phyloP scores from a whole-genome alignment of 2,797 vertebrate genomes.

The Poecilia velifera region DNA sequence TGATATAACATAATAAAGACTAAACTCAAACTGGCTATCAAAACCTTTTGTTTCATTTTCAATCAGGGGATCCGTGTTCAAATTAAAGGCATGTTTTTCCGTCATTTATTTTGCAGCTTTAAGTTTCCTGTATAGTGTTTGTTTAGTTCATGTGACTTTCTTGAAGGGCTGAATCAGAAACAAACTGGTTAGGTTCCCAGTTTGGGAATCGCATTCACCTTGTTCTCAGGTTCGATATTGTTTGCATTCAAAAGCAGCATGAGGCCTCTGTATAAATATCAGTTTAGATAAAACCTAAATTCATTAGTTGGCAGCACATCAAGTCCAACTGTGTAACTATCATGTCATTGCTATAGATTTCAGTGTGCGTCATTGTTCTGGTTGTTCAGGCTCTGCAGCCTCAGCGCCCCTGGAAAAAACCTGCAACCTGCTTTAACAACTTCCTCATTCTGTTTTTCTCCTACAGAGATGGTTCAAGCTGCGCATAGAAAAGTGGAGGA shows the following conservation, averaged over 20 bases:
- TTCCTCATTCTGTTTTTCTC: background rate
- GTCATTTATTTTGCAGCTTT: background rate
- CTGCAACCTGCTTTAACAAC: constrained; percentile 8
- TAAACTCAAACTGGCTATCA: background rate
- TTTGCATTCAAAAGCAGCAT: constrained; percentile 14
- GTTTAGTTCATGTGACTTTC: background rate
- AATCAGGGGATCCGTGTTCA: background rate
- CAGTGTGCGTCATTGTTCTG: constrained; percentile 37
- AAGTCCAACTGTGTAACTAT: constrained; percentile 33
- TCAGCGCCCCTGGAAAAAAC: background rate
- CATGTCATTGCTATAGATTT: constrained; percentile 18
- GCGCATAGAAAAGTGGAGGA: constrained; percentile 90
- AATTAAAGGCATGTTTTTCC: background rate
- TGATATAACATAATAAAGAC: no score
- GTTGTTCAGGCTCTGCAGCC: constrained; percentile 33
- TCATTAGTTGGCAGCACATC: constrained; percentile 16
- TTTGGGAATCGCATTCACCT: background rate
- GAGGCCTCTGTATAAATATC: constrained; percentile 24
- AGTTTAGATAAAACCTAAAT: background rate
- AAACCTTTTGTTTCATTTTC: background rate
- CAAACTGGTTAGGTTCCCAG: constrained; percentile 8
- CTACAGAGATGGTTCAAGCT: constrained; percentile 92
- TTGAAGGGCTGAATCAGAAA: background rate
- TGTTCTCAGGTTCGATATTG: background rate
- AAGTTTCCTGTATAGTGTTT: background rate